Conservation (phyloP, 2,113 vertebrate species). For the Ciconia maguari region DNA sequence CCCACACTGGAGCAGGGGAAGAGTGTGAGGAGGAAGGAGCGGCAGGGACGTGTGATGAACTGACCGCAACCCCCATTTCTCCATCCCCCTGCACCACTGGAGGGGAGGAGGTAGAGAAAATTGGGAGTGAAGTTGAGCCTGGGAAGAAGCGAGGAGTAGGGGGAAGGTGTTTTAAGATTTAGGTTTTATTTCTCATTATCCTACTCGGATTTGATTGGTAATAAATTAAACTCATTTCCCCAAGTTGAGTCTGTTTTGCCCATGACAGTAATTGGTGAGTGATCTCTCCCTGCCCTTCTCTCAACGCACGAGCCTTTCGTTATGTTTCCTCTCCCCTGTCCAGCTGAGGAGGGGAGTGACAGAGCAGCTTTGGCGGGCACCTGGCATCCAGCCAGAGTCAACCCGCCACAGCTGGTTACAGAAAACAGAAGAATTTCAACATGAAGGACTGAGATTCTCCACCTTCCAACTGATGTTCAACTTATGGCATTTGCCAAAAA, state of each 20-base stretch:
- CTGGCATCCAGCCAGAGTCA: neutral
- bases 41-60: neutral
- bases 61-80: neutral
- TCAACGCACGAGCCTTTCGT: neutral
- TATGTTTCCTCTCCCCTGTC: neutral
- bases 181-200: neutral
- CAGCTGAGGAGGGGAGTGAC: neutral
- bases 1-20: neutral
- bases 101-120: neutral
- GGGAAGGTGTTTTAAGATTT: neutral
- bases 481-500: neutral
- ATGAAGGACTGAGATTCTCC: neutral
- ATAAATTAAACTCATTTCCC: neutral
- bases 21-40: neutral
- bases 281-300: neutral
- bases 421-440: neutral
- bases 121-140: neutral
- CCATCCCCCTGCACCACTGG: rapidly evolving
- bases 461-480: neutral
- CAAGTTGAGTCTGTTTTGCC: neutral
- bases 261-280: neutral
- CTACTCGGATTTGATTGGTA: neutral
- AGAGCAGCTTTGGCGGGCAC: neutral
- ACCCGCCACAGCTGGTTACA: neutral
- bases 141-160: neutral